phyloP scores from a whole-genome alignment of 1,140 invertebrate species.

The Psilanteris sp. region DNA sequence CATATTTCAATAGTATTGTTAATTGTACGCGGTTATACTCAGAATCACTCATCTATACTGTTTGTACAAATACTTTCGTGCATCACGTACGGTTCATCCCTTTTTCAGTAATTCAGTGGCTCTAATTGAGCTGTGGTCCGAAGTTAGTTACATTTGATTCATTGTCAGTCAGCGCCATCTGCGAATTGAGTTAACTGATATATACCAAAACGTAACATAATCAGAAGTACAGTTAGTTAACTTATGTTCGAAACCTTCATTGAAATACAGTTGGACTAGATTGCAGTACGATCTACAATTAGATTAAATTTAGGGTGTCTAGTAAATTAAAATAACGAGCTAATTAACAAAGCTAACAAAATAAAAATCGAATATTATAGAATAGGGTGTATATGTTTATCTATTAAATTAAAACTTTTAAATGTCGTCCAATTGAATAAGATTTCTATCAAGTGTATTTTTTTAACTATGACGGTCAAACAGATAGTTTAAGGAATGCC shows the following conservation, averaged over 20 bases:
- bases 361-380: too few relatives aligned
- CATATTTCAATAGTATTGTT: too few relatives aligned
- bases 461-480: too few relatives aligned
- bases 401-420: too few relatives aligned
- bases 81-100: background rate
- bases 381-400: too few relatives aligned
- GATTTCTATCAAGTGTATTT: too few relatives aligned
- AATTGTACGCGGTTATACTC: too few relatives aligned
- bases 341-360: slow-evolving; percentile 36
- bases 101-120: slow-evolving; percentile 6
- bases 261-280: slow-evolving; percentile 13
- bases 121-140: slow-evolving; percentile 48
- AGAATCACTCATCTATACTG: too few relatives aligned
- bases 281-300: slow-evolving; percentile 44
- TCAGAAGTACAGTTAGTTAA: slow-evolving; percentile 42
- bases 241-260: slow-evolving; percentile 6
- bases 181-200: slow-evolving; percentile 55
- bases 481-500: too few relatives aligned
- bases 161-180: slow-evolving; percentile 34
- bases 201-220: slow-evolving; percentile 45
- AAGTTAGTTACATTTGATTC: slow-evolving; percentile 60
- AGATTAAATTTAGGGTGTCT: slow-evolving; percentile 47
- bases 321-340: slow-evolving; percentile 33
- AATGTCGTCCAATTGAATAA: too few relatives aligned
- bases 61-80: too few relatives aligned